Base-by-base conservation (phyloP, 2,113 vertebrate species). In the Sarotherodon lohbergeri region DNA sequence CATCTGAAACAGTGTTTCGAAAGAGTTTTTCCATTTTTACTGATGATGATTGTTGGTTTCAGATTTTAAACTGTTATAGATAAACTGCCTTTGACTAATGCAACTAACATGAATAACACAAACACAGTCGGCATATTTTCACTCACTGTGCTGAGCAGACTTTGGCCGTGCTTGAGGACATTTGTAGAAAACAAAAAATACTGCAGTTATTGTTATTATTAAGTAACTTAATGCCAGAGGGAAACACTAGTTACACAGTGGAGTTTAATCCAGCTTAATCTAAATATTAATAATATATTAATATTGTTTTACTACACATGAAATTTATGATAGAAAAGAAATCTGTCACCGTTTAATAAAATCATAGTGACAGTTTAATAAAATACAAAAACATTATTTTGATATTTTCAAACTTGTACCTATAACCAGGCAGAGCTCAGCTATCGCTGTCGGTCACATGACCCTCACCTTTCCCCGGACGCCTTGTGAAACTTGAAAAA, bases 191-290 rank as follows among this genome's bases (percentile, higher is more conserved):
- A 63, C 8, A 34, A 57, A 57, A 12, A 14, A 14, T 27, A 57
- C 22, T 24, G 54, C 54, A 56, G 54, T 24, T 56, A 56, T 13
- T 56, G 54, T 63, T 63, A 3, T 36, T 1, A 66, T 66, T 0
- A n/a, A 66, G 34, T 36, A 13, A n/a, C 34, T 39, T 39, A 39
- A n/a, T 2, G 10, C 10, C 6, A 39, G 61, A 39, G 32, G 10
- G 34, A 66, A 0, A 39, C 10, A 66, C 61, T 66, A 36, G 19
- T 39, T n/a, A 39, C 63, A 68, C 34, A 0, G 6, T 41, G 19
- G 10, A 39, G 11, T 68, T 68, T 68, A 13, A 68, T 39, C 13
- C 34, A n/a, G 8, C 3, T 13, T 41, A 63, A 63, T 34, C 59
- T 10, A 3, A 66, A 68, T 41, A 22, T 68, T 13, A 39, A 39